Evolutionary conservation across 2,888 invertebrate species (phyloP).

Genomic region (Salpingus planirostris): DNA sequence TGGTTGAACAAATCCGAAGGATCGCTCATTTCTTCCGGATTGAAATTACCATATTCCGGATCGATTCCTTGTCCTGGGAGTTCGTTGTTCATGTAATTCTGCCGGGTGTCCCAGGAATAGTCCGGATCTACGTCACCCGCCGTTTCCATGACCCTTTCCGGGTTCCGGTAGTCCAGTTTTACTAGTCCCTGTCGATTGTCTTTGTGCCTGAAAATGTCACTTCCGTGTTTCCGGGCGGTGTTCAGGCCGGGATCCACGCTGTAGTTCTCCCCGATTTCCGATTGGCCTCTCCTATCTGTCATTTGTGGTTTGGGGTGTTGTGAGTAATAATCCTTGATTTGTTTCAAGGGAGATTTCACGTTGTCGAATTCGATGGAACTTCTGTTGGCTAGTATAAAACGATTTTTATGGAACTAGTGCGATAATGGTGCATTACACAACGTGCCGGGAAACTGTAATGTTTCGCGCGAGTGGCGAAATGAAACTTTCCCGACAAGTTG

Average conservation of each 20-base stretch:
- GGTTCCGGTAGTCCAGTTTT: conserved; percentile 22
- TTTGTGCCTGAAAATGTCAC: conserved; percentile 36
- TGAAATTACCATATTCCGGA: conserved; percentile 1
- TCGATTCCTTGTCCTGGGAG: conserved; percentile 21
- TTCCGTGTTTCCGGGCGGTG: conserved; percentile 28
- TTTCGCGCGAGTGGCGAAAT: too few species aligned
- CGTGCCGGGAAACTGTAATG: too few species aligned
- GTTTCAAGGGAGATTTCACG: conserved; percentile 28
- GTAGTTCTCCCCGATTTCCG: conserved; percentile 27
- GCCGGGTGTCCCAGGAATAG: conserved; percentile 18
- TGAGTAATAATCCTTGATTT: conserved; percentile 32
- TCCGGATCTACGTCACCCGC: conserved; percentile 15
- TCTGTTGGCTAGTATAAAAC: conserved; percentile 30
- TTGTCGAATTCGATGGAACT: conserved; percentile 31
- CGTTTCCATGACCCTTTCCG: background rate
- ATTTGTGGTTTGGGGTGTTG: conserved; percentile 25
- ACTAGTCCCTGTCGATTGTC: conserved; percentile 28
- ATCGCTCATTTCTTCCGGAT: conserved; percentile 20
- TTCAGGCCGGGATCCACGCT: conserved; percentile 22
- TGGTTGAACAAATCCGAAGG: conserved; percentile 25
- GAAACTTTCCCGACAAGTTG: too few species aligned
- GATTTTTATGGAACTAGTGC: too few species aligned
- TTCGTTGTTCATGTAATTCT: conserved; percentile 11
- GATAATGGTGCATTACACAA: too few species aligned
- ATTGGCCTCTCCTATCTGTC: conserved; percentile 17